Conservation (phyloP, 2,797 vertebrate species). For the Rhynchonycteris naso region DNA sequence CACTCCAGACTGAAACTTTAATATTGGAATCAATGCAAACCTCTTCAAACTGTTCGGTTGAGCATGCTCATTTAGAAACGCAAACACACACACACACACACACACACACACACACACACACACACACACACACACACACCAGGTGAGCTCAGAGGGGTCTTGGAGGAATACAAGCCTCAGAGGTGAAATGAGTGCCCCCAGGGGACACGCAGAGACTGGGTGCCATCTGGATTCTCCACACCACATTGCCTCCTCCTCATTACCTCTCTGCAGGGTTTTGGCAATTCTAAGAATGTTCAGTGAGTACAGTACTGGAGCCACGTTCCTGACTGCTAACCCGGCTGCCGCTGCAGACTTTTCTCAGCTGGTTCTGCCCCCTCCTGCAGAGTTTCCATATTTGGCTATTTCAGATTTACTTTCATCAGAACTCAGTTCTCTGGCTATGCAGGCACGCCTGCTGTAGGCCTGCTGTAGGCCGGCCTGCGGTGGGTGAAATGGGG, state of each 20-base stretch:
- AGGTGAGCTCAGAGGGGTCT: neutral
- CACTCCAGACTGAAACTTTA: neutral
- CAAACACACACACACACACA: too few relatives aligned
- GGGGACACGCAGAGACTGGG: neutral
- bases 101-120: too few relatives aligned
- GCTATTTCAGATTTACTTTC: conserved; percentile 70
- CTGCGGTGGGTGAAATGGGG: neutral
- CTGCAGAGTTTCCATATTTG: conserved; percentile 73
- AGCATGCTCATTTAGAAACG: neutral
- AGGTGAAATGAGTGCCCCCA: neutral
- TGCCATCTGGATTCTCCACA: neutral
- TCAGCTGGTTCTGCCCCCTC: neutral
- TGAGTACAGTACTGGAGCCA: neutral
- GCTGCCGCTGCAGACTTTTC: neutral
- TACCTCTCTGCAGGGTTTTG: neutral
- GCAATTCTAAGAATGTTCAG: neutral
- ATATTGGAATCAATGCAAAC: neutral
- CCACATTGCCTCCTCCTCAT: neutral
- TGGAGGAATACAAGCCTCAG: neutral
- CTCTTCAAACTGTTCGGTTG: neutral
- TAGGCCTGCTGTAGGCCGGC: neutral
- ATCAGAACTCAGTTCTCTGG: neutral
- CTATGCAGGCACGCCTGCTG: neutral
- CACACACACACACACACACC: neutral
- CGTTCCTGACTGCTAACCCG: neutral